Evolutionary conservation across 2,888 invertebrate genomes (phyloP).

Genomic region (Isotomurus palustris): DNA sequence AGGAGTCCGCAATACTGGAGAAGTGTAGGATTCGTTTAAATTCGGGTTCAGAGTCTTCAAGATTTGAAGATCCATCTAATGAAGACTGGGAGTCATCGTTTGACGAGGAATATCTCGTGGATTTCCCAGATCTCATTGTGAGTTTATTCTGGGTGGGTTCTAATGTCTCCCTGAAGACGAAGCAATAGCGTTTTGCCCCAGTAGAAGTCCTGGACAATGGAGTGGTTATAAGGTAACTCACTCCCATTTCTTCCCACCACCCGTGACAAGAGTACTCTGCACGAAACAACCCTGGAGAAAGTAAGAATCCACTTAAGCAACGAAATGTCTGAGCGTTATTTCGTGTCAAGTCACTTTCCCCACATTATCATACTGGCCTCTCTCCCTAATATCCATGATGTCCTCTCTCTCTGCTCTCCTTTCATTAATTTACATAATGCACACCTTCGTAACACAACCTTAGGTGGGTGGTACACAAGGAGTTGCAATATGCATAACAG

Average conservation of each 20-base stretch:
- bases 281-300: constrained; percentile 36
- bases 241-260: constrained; percentile 80
- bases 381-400: no score
- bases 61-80: constrained; percentile 17
- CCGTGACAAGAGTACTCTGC: constrained; percentile 85
- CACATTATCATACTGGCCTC: neutral
- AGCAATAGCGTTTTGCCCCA: constrained; percentile 67
- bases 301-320: no score
- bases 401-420: no score
- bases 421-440: no score
- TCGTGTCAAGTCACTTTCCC: neutral
- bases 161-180: constrained; percentile 63
- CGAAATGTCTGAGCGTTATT: no score
- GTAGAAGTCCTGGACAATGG: constrained; percentile 64
- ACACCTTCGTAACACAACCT: no score
- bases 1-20: constrained; percentile 62
- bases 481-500: no score
- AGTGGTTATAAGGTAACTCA: constrained; percentile 77
- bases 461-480: no score
- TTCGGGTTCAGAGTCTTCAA: constrained; percentile 35
- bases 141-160: constrained; percentile 36
- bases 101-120: constrained; percentile 20
- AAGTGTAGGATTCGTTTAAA: constrained; percentile 54
- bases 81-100: constrained; percentile 26
- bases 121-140: constrained; percentile 14